Percentiles rank a stretch among this genome's conserved stretches.
phyloP scores from a whole-genome alignment of 2,113 vertebrate species.

The Actenoides hombroni region DNA sequence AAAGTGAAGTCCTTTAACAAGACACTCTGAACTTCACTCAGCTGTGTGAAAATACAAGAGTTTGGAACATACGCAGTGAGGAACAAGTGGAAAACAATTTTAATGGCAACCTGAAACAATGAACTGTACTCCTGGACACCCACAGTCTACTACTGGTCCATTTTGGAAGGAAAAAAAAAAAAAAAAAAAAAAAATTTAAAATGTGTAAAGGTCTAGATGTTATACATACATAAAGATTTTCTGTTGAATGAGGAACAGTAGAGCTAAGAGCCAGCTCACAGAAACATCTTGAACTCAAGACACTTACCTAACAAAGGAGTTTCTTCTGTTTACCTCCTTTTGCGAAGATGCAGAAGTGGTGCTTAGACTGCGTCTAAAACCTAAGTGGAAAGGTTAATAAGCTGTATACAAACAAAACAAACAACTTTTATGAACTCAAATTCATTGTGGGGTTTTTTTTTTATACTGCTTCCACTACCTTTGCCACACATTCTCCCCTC shows the following conservation, averaged over 20 bases:
- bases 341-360: slow-evolving; percentile 85
- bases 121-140: background rate
- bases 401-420: background rate
- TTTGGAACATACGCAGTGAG: background rate
- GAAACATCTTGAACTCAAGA: background rate
- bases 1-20: background rate
- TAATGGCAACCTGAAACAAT: background rate
- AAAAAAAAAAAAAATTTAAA: background rate
- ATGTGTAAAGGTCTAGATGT: background rate
- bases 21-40: background rate
- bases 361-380: slow-evolving; percentile 88
- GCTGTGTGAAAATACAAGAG: background rate
- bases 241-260: background rate
- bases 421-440: background rate
- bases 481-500: background rate
- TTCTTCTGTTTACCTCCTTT: slow-evolving; percentile 86
- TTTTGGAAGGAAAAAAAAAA: background rate
- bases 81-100: background rate
- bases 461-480: background rate
- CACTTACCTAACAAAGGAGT: slow-evolving; percentile 84
- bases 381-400: slow-evolving; percentile 47
- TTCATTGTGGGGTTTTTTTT: background rate
- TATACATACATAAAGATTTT: background rate
- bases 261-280: background rate
- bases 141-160: background rate